These are phyloP conservation scores for Myiotriccus ornatus DNA, from an alignment of 2,797 vertebrate genomes.

Conservation along the genomic window DNA sequence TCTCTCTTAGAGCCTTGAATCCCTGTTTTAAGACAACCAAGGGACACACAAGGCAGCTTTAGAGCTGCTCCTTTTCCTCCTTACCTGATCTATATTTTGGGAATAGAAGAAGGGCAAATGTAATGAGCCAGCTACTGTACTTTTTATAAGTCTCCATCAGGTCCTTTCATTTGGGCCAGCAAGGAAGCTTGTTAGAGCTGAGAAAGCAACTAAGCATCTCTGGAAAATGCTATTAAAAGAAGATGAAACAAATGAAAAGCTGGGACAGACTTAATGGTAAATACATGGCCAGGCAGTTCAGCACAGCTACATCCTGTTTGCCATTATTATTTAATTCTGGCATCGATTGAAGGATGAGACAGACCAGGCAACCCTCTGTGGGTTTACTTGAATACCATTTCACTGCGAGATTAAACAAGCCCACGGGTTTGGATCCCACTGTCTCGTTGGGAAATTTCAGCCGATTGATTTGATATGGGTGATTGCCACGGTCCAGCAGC, in stretches of 20 bases:
- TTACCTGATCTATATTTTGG: not conserved
- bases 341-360: slow-evolving; percentile 26
- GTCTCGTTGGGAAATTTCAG: not conserved
- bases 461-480: not conserved
- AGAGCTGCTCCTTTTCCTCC: not conserved
- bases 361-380: slow-evolving; percentile 9
- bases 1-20: not conserved
- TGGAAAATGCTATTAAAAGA: slow-evolving; percentile 53
- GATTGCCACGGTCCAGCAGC: not conserved
- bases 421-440: not conserved
- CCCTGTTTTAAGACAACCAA: not conserved
- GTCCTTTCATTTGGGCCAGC: slow-evolving; percentile 35
- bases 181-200: slow-evolving; percentile 24
- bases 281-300: not conserved
- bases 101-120: not conserved
- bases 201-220: slow-evolving; percentile 32
- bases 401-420: not conserved
- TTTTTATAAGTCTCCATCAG: not conserved
- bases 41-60: not conserved
- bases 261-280: slow-evolving; percentile 8
- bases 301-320: slow-evolving; percentile 11
- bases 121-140: not conserved
- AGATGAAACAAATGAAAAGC: slow-evolving; percentile 53
- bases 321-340: slow-evolving; percentile 27
- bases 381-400: not conserved